phyloP scores from a whole-genome alignment of 2,113 vertebrate genomes.

The Cynopterus brachyotis region DNA sequence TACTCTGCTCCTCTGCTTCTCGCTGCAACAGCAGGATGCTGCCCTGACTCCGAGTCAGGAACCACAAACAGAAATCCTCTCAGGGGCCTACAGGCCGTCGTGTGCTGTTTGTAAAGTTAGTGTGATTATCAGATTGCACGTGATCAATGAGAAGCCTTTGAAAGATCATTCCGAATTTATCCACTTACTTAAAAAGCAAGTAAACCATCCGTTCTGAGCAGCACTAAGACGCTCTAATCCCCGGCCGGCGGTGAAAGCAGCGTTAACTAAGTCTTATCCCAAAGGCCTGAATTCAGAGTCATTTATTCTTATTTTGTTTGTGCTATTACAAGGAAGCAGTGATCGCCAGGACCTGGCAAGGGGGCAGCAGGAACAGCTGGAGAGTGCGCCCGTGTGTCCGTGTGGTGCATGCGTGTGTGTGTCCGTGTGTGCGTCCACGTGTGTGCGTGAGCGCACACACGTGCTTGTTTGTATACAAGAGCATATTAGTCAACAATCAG shows the following conservation, averaged over 20 bases:
- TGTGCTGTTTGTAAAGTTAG: not conserved
- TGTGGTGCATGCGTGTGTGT: too few species aligned
- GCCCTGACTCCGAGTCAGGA: not conserved
- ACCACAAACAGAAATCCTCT: not conserved
- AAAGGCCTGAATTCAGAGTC: not conserved
- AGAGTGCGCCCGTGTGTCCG: not conserved
- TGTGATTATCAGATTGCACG: not conserved
- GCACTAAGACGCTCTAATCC: not conserved
- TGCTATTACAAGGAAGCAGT: not conserved
- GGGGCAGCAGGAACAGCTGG: not conserved
- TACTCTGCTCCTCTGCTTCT: not conserved
- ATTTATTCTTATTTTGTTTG: not conserved
- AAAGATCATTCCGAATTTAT: not conserved
- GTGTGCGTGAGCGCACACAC: too few species aligned
- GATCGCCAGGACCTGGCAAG: not conserved
- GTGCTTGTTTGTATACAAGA: not conserved
- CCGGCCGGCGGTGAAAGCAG: not conserved
- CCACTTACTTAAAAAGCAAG: conserved; percentile 10
- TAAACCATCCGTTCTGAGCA: not conserved
- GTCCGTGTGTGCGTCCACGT: not conserved
- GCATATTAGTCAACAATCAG: not conserved
- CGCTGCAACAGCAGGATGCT: not conserved
- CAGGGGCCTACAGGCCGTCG: fast-evolving
- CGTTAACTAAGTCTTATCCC: not conserved
- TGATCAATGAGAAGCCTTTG: not conserved